Evolutionary conservation across 2,888 invertebrate species (phyloP).

Genomic region (Torymus aiolomorphi): DNA sequence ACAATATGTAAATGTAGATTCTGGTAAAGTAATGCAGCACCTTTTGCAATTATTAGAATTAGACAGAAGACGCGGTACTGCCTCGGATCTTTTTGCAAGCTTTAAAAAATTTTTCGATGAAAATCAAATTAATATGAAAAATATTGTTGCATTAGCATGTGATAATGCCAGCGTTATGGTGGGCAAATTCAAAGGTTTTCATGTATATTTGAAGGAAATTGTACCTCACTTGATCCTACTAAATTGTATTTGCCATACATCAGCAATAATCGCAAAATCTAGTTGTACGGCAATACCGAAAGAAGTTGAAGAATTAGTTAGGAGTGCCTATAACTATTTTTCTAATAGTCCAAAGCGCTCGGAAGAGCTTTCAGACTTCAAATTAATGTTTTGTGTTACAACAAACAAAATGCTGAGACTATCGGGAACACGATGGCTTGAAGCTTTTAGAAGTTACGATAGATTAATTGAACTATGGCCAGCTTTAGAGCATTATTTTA

Average conservation of each 20-base stretch:
- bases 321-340: too few relatives aligned
- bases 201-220: background rate
- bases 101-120: too few relatives aligned
- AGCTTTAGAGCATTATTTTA: background rate
- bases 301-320: background rate
- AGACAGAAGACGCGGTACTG: too few relatives aligned
- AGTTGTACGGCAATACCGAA: constrained; percentile 5
- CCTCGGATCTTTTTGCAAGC: too few relatives aligned
- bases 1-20: too few relatives aligned
- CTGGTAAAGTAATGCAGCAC: too few relatives aligned
- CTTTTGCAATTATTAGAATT: too few relatives aligned
- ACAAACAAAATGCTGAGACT: background rate
- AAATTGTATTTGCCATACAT: constrained; percentile 13
- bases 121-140: constrained; percentile 20
- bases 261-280: background rate
- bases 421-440: background rate
- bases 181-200: background rate
- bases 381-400: background rate
- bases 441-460: background rate
- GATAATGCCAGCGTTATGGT: constrained; percentile 8
- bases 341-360: constrained; percentile 10
- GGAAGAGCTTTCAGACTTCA: background rate
- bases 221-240: too few relatives aligned
- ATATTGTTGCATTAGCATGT: constrained; percentile 19
- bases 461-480: background rate